Evolutionary conservation across 2,797 vertebrate genomes (phyloP).

Genomic region (Darevskia nairensis): DNA sequence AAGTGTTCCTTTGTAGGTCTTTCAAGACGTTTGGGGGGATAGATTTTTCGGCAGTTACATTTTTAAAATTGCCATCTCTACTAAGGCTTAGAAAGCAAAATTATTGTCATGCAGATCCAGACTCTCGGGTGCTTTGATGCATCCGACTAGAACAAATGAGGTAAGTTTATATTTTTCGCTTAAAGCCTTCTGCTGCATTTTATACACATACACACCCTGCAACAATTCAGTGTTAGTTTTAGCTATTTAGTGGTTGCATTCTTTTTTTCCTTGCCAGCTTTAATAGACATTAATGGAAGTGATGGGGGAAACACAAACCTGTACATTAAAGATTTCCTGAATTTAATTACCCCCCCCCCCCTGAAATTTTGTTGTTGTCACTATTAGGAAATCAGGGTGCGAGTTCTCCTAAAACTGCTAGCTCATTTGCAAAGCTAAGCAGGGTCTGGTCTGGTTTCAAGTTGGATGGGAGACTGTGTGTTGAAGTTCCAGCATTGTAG

Average conservation of each 20-base stretch:
- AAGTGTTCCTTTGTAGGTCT: slow-evolving; percentile 9
- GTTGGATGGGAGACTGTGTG: too few species aligned
- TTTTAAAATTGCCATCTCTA: not conserved
- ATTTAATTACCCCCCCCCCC: too few species aligned
- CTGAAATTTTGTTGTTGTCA: not conserved
- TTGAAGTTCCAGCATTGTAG: too few species aligned
- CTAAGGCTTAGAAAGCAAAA: not conserved
- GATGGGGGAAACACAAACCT: not conserved
- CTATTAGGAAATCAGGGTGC: not conserved
- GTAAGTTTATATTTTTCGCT: slow-evolving; percentile 17
- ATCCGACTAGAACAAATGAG: not conserved
- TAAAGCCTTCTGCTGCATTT: not conserved
- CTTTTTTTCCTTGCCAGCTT: not conserved
- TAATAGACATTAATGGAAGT: slow-evolving; percentile 27
- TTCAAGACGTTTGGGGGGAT: not conserved
- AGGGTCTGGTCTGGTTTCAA: too few species aligned
- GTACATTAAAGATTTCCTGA: slow-evolving; percentile 4
- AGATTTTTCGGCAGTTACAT: not conserved
- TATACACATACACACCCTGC: not conserved
- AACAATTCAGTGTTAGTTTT: not conserved
- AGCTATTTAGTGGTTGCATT: not conserved
- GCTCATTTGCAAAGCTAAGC: too few species aligned
- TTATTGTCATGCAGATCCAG: not conserved
- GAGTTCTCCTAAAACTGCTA: too few species aligned
- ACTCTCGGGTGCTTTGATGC: not conserved